Percentiles rank a stretch among this genome's conserved stretches.
Evolutionary conservation across 1,140 invertebrate species (phyloP).

Genomic region (Anastatus disparis): DNA sequence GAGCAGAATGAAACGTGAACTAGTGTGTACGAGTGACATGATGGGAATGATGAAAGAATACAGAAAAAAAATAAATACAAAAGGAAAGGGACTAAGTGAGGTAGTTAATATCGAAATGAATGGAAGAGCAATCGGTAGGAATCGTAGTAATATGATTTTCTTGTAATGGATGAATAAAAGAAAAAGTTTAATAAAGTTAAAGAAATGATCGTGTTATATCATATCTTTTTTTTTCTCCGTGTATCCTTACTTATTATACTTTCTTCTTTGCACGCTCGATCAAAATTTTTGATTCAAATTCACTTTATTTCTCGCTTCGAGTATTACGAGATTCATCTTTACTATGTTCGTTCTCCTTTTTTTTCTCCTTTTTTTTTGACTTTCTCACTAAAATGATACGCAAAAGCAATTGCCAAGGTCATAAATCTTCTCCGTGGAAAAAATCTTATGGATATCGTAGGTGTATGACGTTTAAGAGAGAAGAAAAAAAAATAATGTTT

Average conservation of each 20-base stretch:
- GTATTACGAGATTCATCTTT: background rate
- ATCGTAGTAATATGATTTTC: constrained; percentile 57
- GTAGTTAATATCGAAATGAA: constrained; percentile 54
- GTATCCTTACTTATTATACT: background rate
- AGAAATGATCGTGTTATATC: constrained; percentile 15
- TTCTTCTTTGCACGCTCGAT: background rate
- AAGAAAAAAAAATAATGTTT: background rate
- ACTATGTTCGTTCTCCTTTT: background rate
- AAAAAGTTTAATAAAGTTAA: background rate
- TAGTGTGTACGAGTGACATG: background rate
- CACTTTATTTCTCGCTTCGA: background rate
- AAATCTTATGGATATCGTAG: background rate
- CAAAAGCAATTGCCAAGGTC: background rate
- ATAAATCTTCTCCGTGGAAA: background rate
- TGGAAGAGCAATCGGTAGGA: constrained; percentile 50
- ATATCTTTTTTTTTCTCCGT: background rate
- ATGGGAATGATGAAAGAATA: constrained; percentile 33
- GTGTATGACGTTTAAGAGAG: background rate
- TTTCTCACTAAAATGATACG: background rate
- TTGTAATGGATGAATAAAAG: constrained; percentile 40
- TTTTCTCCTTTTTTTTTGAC: background rate
- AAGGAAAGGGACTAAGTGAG: constrained; percentile 50
- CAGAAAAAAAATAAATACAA: no score
- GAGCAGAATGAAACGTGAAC: constrained; percentile 10
- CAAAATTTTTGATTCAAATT: constrained; percentile 33